These are phyloP conservation scores for Heliconius sara DNA, from an alignment of 2,888 invertebrate genomes.

Conservation along the genomic window DNA sequence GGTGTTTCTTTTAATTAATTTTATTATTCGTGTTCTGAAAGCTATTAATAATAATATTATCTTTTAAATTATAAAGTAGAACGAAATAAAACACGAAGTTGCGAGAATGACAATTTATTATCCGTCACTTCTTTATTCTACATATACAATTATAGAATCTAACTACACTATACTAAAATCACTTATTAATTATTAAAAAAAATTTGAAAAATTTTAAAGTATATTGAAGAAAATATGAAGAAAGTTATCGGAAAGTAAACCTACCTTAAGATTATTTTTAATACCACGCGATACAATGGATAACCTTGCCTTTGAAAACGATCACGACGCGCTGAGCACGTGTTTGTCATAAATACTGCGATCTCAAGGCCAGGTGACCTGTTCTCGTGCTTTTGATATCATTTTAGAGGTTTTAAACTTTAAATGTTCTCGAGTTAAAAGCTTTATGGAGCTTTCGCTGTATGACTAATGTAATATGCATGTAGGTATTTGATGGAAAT, in stretches of 20 bases:
- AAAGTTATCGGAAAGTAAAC: slow-evolving; percentile 28
- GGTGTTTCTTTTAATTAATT: neutral
- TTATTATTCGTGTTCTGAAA: neutral
- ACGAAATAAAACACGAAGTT: too few relatives aligned
- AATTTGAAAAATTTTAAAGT: neutral
- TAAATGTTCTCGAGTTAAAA: neutral
- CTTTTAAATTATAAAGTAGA: neutral
- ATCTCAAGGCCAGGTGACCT: slow-evolving; percentile 47
- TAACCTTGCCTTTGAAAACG: slow-evolving; percentile 43
- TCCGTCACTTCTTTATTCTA: too few relatives aligned
- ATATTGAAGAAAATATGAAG: neutral
- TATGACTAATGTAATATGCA: neutral
- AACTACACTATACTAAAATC: too few relatives aligned
- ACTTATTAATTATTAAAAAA: neutral
- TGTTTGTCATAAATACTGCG: slow-evolving; percentile 51
- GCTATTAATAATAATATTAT: neutral
- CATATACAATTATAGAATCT: too few relatives aligned
- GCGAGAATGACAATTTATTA: too few relatives aligned
- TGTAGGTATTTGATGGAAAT: neutral
- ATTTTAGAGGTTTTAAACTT: slow-evolving; percentile 15
- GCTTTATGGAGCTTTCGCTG: neutral
- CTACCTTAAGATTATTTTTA: slow-evolving; percentile 23
- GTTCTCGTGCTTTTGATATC: slow-evolving; percentile 27
- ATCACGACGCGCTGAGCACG: slow-evolving; percentile 43
- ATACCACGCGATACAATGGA: slow-evolving; percentile 31